Evolutionary conservation across 2,113 vertebrate genomes (phyloP).

Genomic region (Serinus canaria): DNA sequence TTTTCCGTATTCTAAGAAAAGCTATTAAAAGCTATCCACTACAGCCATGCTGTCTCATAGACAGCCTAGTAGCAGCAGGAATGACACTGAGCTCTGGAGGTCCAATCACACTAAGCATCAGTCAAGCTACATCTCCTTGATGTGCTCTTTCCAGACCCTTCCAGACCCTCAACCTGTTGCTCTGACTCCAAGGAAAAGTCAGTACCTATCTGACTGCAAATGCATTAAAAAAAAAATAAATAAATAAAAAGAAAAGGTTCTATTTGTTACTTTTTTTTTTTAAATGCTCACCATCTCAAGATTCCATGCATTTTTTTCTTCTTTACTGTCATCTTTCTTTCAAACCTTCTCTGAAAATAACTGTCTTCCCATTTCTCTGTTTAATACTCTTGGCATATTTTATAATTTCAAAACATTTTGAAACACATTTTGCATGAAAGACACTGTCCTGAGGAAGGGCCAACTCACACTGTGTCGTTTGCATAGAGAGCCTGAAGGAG

Average conservation of each 20-base stretch:
- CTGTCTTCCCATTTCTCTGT: neutral
- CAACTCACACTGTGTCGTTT: constrained; percentile 10
- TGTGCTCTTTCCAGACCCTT: neutral
- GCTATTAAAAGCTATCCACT: neutral
- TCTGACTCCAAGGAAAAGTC: neutral
- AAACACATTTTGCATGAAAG: neutral
- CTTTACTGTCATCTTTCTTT: neutral
- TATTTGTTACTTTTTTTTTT: neutral
- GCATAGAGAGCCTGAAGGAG: neutral
- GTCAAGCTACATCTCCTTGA: neutral
- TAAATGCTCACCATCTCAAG: neutral
- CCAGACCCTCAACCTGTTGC: neutral
- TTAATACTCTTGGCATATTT: neutral
- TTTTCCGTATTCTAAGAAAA: neutral
- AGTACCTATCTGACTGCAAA: neutral
- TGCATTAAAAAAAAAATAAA: neutral
- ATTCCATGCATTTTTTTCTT: neutral
- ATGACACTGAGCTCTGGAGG: neutral
- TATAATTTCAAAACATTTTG: neutral
- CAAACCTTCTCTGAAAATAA: neutral
- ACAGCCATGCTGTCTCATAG: neutral
- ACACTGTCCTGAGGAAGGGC: neutral
- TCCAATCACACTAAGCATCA: neutral
- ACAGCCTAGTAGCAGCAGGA: neutral
- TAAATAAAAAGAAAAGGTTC: neutral